Percentiles rank a stretch among this genome's conserved stretches.
These are phyloP conservation scores for Chalcis sispes DNA, from an alignment of 2,888 invertebrate genomes.

Conservation along the genomic window DNA sequence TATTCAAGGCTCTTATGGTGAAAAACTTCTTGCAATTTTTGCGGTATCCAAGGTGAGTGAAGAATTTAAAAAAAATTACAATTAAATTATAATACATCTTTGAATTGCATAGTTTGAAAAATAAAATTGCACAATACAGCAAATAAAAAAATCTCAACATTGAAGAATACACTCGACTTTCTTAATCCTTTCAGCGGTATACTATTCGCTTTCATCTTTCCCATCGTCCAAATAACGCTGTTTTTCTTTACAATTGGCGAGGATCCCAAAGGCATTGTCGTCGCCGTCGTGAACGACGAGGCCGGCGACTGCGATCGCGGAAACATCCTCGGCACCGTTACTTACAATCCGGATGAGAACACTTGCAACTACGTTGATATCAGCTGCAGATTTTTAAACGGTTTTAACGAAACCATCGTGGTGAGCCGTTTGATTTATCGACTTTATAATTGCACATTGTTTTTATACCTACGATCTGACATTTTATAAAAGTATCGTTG, in stretches of 20 bases:
- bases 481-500: too few species aligned
- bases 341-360: slow-evolving; percentile 69
- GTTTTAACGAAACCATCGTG: slow-evolving; percentile 79
- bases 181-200: slow-evolving; percentile 82
- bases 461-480: too few species aligned
- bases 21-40: slow-evolving; percentile 85
- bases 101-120: not conserved
- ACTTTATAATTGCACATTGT: too few species aligned
- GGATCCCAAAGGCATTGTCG: slow-evolving; percentile 83
- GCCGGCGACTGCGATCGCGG: slow-evolving; percentile 76
- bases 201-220: slow-evolving; percentile 88
- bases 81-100: too few species aligned
- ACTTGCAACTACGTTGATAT: slow-evolving; percentile 79
- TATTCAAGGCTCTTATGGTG: slow-evolving; percentile 81
- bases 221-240: slow-evolving; percentile 86
- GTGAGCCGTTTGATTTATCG: too few species aligned
- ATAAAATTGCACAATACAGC: not conserved
- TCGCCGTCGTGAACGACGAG: slow-evolving; percentile 91
- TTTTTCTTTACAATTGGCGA: slow-evolving; percentile 90
- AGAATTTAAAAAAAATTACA: not conserved
- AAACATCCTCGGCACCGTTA: slow-evolving; percentile 73
- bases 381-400: slow-evolving; percentile 81
- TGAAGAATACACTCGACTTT: not conserved
- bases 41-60: slow-evolving; percentile 83
- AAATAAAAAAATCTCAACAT: not conserved